Conservation (phyloP, 2,888 invertebrate species). For the Minunthozetes semirufus region DNA sequence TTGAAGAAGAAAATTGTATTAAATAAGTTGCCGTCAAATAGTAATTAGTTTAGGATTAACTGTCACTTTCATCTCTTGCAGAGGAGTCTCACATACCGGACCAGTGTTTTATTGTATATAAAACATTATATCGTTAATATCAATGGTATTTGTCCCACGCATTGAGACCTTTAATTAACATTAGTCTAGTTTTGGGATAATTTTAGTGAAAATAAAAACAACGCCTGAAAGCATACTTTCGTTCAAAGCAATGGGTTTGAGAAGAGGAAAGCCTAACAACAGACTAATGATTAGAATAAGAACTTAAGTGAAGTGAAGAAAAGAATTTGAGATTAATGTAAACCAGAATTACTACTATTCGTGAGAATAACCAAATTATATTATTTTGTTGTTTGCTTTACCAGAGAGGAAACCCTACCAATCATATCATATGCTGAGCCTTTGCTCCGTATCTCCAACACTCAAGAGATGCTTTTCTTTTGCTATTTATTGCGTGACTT, state of each 20-base stretch:
- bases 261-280: background rate
- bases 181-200: background rate
- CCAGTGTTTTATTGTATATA: background rate
- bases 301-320: background rate
- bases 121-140: background rate
- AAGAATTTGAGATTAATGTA: background rate
- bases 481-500: too few relatives aligned
- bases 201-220: background rate
- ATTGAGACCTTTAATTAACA: background rate
- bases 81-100: background rate
- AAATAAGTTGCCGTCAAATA: background rate
- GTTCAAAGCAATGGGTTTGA: background rate
- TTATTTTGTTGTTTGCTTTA: background rate
- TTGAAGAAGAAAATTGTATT: background rate
- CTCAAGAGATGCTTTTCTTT: too few relatives aligned
- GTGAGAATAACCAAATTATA: background rate
- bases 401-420: background rate
- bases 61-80: background rate
- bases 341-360: background rate
- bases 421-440: too few relatives aligned
- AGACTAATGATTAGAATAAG: background rate
- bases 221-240: background rate
- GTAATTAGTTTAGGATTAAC: background rate
- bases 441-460: too few relatives aligned
- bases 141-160: background rate